Evolutionary conservation across 2,888 invertebrate genomes (phyloP).

Genomic region (Eristalinus aeneus): DNA sequence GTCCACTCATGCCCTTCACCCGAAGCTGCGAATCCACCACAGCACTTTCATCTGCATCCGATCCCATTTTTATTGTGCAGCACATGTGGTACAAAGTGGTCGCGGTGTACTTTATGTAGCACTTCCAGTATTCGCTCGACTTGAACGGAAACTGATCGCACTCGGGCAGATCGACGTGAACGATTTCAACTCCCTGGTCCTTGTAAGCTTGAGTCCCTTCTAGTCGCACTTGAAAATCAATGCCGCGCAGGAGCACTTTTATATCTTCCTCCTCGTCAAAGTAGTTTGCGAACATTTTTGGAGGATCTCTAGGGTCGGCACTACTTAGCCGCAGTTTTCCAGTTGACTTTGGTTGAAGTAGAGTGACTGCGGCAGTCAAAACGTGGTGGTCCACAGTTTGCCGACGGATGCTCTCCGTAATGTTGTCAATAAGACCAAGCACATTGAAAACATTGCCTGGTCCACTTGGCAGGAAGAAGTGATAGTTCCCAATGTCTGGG

Average conservation of each 20-base stretch:
- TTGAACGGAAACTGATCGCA: conserved; percentile 75
- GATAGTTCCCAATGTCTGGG: conserved; percentile 65
- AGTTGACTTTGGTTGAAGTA: conserved; percentile 79
- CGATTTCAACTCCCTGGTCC: conserved; percentile 76
- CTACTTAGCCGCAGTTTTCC: conserved; percentile 82
- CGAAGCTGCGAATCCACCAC: conserved; percentile 86
- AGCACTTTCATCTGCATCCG: conserved; percentile 82
- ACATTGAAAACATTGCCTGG: conserved; percentile 69
- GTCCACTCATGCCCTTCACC: conserved; percentile 84
- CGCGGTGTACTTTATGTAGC: conserved; percentile 84
- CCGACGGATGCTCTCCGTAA: conserved; percentile 69
- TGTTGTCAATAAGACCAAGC: conserved; percentile 70
- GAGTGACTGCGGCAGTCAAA: conserved; percentile 74
- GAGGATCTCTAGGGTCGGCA: conserved; percentile 81
- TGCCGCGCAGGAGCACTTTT: conserved; percentile 77
- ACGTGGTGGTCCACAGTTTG: conserved; percentile 67
- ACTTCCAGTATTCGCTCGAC: conserved; percentile 83
- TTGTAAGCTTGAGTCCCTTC: conserved; percentile 80
- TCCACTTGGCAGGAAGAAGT: conserved; percentile 72
- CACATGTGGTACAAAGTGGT: conserved; percentile 86
- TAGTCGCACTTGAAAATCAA: conserved; percentile 77
- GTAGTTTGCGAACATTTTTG: conserved; percentile 83
- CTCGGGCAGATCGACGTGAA: conserved; percentile 73
- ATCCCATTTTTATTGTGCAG: conserved; percentile 88
- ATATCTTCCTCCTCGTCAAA: conserved; percentile 81